Base-by-base conservation (phyloP, 2,113 vertebrate species). In the Stigmatopora argus region DNA sequence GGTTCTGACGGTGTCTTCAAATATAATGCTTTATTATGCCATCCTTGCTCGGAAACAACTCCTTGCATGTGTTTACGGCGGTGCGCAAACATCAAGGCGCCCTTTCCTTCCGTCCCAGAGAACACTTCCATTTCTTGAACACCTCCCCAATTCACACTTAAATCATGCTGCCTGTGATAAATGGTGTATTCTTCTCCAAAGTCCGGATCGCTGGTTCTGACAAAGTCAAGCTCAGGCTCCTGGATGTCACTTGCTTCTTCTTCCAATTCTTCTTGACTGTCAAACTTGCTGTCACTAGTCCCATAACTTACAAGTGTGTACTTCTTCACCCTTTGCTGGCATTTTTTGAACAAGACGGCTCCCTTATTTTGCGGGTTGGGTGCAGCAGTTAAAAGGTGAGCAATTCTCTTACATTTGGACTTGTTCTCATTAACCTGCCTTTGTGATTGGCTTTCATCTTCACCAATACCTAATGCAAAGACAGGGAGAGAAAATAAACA, bases 231-330 rank as follows among this genome's bases (percentile, higher is more conserved):
- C 60, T 84, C 88, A 66, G 90, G 85, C 58, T 91, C 84, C 8
- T 72, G 72, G 18, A 78, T 62, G 75, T 92, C 83, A 61, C 90
- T 89, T 21, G 81, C 80, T 82, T 91, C 88, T 15, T 87, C 89
- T n/a, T 90, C 90, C 46, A 82, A 86, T 70, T 88, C 89, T 61
- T 92, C 89, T 71, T 92, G 86, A 1, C 84, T 86, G 78, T 92
- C 88, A 31, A 86, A 75, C 57, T 86, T 87, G 21, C 90, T 83
- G 63, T 93, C 88, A 3, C 93, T 93, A 0, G 93, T 98, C 10
- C 94, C 93, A 92, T 96, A 97, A 89, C 94, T 97, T 77, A 96
- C 89, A 35, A 97, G 90, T 3, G 94, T 97, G 51, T 91, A 96
- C 66, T 94, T 96, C 81, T 92, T 92, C 0, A 94, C 93, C 74